Conservation (phyloP, 2,113 vertebrate species). For the Marcusenius ussheri region DNA sequence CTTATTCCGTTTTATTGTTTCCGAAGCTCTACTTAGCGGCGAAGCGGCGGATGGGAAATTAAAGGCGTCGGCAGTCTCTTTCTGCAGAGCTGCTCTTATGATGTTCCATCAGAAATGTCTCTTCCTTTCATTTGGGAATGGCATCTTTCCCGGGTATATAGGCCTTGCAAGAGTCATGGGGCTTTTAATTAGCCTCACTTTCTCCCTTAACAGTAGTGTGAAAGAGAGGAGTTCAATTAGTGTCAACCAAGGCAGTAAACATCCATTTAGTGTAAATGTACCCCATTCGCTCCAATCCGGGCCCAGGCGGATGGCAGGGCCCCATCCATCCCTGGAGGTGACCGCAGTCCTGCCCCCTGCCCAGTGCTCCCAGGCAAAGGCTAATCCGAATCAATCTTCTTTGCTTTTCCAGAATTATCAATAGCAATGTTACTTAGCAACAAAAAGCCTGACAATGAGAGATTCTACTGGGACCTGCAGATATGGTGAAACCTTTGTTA, state of each 20-base stretch:
- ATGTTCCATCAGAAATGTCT: neutral
- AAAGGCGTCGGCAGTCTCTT: slow-evolving; percentile 38
- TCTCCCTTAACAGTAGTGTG: neutral
- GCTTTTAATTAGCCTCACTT: neutral
- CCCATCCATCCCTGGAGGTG: neutral
- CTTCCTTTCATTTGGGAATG: neutral
- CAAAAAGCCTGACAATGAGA: neutral
- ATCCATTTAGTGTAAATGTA: slow-evolving; percentile 40
- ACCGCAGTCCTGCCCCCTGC: neutral
- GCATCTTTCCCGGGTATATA: neutral
- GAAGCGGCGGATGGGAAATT: slow-evolving; percentile 27
- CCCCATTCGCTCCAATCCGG: slow-evolving; percentile 38
- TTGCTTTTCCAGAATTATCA: neutral
- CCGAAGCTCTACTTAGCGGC: slow-evolving; percentile 47
- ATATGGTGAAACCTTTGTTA: neutral
- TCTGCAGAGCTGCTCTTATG: neutral
- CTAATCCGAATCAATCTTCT: neutral
- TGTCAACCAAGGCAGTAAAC: slow-evolving; percentile 40
- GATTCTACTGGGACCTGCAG: neutral
- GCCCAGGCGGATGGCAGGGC: slow-evolving; percentile 14
- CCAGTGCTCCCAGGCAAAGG: neutral
- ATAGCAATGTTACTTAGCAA: neutral
- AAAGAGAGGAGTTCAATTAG: slow-evolving; percentile 28
- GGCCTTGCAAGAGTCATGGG: slow-evolving; percentile 18
- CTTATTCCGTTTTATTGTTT: slow-evolving; percentile 48